Conservation (phyloP, 2,888 invertebrate species). For the Anodontia alba region DNA sequence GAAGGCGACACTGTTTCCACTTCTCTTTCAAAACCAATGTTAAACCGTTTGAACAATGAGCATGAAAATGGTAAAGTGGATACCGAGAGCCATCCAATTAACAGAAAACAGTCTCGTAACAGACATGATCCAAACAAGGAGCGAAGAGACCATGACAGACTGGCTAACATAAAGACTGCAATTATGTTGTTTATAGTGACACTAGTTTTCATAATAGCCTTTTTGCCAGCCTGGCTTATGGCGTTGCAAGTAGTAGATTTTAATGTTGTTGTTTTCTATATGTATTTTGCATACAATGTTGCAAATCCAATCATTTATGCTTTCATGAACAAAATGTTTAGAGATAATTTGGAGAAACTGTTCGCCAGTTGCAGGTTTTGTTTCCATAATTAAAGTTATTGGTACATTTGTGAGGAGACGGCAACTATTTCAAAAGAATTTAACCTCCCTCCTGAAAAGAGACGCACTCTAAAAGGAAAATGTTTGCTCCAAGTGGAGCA, state of each 20-base stretch:
- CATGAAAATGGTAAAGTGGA: conserved; percentile 60
- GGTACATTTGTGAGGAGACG: no score
- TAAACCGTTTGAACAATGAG: conserved; percentile 57
- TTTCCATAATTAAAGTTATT: neutral
- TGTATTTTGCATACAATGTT: conserved; percentile 83
- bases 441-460: no score
- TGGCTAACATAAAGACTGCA: conserved; percentile 83
- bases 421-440: no score
- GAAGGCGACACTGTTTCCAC: conserved; percentile 49
- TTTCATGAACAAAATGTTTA: conserved; percentile 84
- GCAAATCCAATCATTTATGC: conserved; percentile 84
- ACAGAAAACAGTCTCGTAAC: conserved; percentile 18
- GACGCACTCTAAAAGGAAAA: no score
- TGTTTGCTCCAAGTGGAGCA: no score
- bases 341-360: conserved; percentile 74
- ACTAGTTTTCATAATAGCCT: conserved; percentile 82
- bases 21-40: conserved; percentile 2
- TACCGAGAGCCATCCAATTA: conserved; percentile 39
- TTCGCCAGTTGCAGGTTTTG: conserved; percentile 40
- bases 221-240: conserved; percentile 82
- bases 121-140: conserved; percentile 50
- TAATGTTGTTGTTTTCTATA: conserved; percentile 79
- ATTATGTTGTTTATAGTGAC: conserved; percentile 84
- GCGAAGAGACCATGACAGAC: conserved; percentile 60
- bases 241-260: conserved; percentile 69